Evolutionary conservation across 1,140 invertebrate species (phyloP), one percentile per base, ranked within the genome.

Genomic region (Lineus longissimus): DNA sequence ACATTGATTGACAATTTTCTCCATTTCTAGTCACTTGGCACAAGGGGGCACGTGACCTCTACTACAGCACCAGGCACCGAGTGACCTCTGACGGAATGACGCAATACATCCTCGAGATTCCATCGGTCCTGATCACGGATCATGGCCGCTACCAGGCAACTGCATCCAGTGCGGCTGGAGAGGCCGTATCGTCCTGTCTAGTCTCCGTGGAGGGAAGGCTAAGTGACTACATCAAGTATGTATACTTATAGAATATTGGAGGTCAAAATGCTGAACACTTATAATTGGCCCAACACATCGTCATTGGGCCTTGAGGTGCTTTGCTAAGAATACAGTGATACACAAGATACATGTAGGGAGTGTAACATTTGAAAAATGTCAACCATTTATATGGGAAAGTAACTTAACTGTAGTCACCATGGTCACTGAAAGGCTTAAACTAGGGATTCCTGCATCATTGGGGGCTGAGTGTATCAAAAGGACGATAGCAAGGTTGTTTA

Each of bases 1-100:
- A n/a, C n/a, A n/a, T n/a, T n/a, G n/a, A n/a, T n/a, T n/a, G n/a
- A n/a, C n/a, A n/a, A n/a, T 54, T 64, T 59, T n/a, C 43, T 25
- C 27, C 62, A 67, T 55, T 61, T 68, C 19, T 67, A 83, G 82
- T 83, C 45, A 86, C 86, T 65, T 98, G 95, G 95, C 81, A 93
- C 71, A 97, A 97, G 82, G 94, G 96, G 81, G 90, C 90, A 67
- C 92, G 94, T 77, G 88, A 90, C 47, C 86, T 95, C 61, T 88
- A 90, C 70, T 90, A 91, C 71, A 87, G 86, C 51, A 89, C 88
- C 56, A 83, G 87, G 43, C 88, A 90, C 78, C 92, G 91, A 77
- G 93, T 94, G 78, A 90, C 88, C 27, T 88, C 89, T 78, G 89
- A 92, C 73, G 89, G 88, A 65, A 23, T 7, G n/a, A 72, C 66